Evolutionary conservation across 2,888 invertebrate species (phyloP), one percentile per base, ranked within the genome.

Genomic region (Drosophila mimica): DNA sequence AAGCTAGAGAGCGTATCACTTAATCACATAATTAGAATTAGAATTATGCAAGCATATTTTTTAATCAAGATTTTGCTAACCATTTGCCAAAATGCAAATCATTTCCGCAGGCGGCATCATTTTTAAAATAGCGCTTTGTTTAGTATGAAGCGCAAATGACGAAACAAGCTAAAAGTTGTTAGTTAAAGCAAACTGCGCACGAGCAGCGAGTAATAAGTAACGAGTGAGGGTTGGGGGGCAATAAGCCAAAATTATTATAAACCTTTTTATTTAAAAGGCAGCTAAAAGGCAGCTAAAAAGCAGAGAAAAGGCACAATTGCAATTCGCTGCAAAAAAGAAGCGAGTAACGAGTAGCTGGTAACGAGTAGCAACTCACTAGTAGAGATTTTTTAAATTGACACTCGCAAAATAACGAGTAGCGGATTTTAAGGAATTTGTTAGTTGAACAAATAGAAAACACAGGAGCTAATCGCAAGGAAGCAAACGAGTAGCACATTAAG

Each of bases 31-130:
- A 78, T 79, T 52, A 64, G 60, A 72, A 66, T 79, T 25, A 62
- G 40, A 36, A 79, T 79, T 71, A 78, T 78, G 70, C 66, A 77
- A 78, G 66, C 63, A 63, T 70, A 63, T 70, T 54, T 72, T 57
- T 25, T 46, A 51, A 70, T 70, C 70, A 66, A 54, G 66, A 78
- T 78, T 49, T 62, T 20, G 63, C 59, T 36, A 57, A 64, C 57
- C 71, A 49, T 75, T 68, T 63, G 64, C 61, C 63, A 78, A 78
- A 79, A 79, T 81, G 70, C 74, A 74, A 82, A 82, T 82, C 64
- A 82, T 82, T 82, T 82, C 82, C 81, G 74, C 75, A 33, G 52
- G 65, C 67, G 69, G 74, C 54, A 46, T 56, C 46, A 46, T 46
- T 46, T 72, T 65, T 58, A 40, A 60, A 69, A 40, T 15, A 30